Evolutionary conservation across 2,888 invertebrate genomes (phyloP).

Genomic region (Lamellibrachia satsuma): DNA sequence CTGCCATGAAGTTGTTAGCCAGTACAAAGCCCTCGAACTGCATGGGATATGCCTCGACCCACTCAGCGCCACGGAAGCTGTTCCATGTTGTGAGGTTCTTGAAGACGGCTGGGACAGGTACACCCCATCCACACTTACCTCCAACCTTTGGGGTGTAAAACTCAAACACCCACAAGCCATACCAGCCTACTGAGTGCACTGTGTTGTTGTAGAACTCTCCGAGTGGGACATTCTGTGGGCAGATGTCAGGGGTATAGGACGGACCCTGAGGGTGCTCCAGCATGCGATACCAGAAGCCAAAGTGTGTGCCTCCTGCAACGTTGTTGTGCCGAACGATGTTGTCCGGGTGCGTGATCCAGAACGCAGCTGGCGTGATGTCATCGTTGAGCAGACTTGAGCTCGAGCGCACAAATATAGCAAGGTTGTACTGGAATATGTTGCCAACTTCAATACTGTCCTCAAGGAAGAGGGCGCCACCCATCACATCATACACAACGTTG

Average conservation of each 20-base stretch:
- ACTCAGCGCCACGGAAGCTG: conserved; percentile 48
- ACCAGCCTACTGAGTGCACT: conserved; percentile 49
- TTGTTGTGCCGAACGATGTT: conserved; percentile 42
- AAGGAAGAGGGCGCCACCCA: conserved; percentile 47
- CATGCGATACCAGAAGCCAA: conserved; percentile 49
- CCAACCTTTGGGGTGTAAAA: conserved; percentile 38
- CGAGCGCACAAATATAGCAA: conserved; percentile 39
- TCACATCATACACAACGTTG: conserved; percentile 44
- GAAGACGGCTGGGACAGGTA: conserved; percentile 40
- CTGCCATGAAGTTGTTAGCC: conserved; percentile 42
- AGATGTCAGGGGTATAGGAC: conserved; percentile 40
- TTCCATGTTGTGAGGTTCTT: conserved; percentile 44
- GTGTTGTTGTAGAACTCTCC: conserved; percentile 45
- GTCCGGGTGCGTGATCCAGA: conserved; percentile 47
- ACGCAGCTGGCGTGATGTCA: conserved; percentile 48
- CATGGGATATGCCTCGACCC: conserved; percentile 43
- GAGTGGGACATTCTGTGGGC: conserved; percentile 38
- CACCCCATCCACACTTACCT: conserved; percentile 32
- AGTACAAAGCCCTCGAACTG: conserved; percentile 43
- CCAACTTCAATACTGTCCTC: conserved; percentile 46
- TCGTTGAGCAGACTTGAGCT: conserved; percentile 45
- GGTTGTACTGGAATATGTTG: conserved; percentile 43
- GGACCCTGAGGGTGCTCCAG: conserved; percentile 46
- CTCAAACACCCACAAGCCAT: conserved; percentile 48
- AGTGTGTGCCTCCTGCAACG: conserved; percentile 49